These are phyloP conservation scores for Macaca mulatta DNA, from an alignment of 2,113 vertebrate genomes.

Conservation along the genomic window DNA sequence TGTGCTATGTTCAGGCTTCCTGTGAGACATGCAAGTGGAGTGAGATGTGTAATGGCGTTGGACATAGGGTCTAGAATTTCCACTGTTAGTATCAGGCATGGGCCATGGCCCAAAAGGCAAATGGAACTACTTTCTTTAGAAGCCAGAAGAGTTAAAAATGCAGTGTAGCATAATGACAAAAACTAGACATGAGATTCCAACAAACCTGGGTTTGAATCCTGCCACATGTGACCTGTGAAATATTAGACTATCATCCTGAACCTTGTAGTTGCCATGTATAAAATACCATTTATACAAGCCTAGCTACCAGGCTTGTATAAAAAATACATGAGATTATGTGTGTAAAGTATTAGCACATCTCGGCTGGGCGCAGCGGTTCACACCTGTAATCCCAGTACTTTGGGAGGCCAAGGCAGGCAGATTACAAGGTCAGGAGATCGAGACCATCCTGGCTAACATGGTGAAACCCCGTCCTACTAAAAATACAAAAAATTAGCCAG, in stretches of 20 bases:
- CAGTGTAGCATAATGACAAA: neutral
- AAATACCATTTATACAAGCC: neutral
- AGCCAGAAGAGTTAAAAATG: neutral
- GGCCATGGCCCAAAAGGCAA: neutral
- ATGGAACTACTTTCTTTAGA: neutral
- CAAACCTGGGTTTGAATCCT: neutral
- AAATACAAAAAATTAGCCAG: no score
- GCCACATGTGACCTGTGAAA: neutral
- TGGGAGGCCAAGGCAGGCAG: no score
- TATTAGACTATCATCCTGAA: neutral
- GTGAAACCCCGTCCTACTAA: no score
- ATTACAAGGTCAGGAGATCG: no score
- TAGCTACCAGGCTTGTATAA: neutral
- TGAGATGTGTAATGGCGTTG: neutral
- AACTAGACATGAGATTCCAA: neutral
- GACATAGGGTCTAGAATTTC: neutral
- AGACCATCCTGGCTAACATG: no score
- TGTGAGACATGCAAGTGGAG: neutral
- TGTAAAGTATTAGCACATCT: neutral
- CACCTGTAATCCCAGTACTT: no score
- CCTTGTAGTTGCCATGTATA: neutral
- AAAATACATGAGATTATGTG: neutral
- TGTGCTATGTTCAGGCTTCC: neutral
- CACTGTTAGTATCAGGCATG: neutral
- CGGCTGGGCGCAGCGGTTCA: fast-evolving